Evolutionary conservation across 2,113 vertebrate species (phyloP).

Genomic region (Muntiacus muntjak): DNA sequence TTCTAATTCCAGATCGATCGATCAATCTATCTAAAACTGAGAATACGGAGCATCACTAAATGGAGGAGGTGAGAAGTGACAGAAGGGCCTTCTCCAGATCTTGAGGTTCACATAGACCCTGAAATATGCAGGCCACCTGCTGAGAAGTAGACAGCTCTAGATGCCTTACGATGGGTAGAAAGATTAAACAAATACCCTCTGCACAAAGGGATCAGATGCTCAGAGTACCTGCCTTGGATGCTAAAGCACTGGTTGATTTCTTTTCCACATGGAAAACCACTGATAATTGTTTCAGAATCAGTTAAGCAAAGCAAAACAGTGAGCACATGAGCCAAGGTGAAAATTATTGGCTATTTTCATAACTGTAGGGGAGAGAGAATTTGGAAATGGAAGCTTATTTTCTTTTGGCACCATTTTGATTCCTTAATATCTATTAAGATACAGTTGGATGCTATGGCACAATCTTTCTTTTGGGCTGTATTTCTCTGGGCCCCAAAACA

Average conservation of each 20-base stretch:
- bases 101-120: background rate
- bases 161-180: background rate
- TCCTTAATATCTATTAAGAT: conserved; percentile 12
- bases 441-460: background rate
- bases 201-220: background rate
- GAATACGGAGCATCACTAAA: background rate
- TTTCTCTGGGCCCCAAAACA: background rate
- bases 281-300: background rate
- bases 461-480: background rate
- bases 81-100: background rate
- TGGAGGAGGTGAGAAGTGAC: background rate
- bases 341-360: background rate
- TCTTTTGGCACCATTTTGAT: background rate
- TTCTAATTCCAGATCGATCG: background rate
- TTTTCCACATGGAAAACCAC: background rate
- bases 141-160: background rate
- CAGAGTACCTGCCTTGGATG: background rate
- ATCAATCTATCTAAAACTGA: background rate
- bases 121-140: background rate
- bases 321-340: background rate
- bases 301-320: background rate
- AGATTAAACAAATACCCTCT: background rate
- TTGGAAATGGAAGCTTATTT: background rate
- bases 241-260: background rate
- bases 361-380: background rate